A percentile compares a stretch with the other conserved stretches of the same genome.
phyloP scores from a whole-genome alignment of 2,113 vertebrate genomes.

The Empidonax alnorum region DNA sequence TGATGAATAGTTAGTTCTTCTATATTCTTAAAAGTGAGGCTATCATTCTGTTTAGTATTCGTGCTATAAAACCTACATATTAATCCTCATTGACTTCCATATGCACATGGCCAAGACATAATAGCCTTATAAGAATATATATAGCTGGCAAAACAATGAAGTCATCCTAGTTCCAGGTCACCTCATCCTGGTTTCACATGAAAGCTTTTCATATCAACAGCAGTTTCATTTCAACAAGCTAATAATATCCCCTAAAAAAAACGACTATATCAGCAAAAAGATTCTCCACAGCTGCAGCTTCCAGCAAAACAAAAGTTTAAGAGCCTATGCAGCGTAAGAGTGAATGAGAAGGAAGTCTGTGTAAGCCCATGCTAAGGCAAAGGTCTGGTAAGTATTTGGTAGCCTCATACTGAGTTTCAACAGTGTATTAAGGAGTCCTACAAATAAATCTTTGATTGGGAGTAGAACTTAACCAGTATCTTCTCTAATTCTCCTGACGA shows the following conservation, averaged over 20 bases:
- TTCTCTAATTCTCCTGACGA: background rate
- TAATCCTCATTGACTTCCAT: background rate
- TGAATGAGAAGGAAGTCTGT: constrained; percentile 26
- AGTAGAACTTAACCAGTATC: background rate
- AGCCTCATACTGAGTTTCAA: background rate
- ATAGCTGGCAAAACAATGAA: constrained; percentile 48
- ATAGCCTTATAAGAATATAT: background rate
- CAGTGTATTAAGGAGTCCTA: background rate
- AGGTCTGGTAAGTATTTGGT: background rate
- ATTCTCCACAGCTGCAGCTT: constrained; percentile 39
- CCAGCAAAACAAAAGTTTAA: constrained; percentile 49
- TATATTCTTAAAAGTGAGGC: background rate
- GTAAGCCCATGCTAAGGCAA: background rate
- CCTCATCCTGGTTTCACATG: constrained; percentile 39
- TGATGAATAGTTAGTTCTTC: background rate
- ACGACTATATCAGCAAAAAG: constrained; percentile 53
- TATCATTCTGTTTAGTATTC: background rate
- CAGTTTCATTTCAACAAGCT: constrained; percentile 65
- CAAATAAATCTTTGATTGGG: background rate
- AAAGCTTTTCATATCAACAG: constrained; percentile 46
- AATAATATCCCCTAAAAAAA: constrained; percentile 54
- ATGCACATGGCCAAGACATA: background rate
- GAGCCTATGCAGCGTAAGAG: constrained; percentile 37
- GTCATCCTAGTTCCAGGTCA: constrained; percentile 46
- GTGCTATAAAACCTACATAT: background rate